phyloP scores from a whole-genome alignment of 2,113 vertebrate genomes.

The Podarcis muralis region DNA sequence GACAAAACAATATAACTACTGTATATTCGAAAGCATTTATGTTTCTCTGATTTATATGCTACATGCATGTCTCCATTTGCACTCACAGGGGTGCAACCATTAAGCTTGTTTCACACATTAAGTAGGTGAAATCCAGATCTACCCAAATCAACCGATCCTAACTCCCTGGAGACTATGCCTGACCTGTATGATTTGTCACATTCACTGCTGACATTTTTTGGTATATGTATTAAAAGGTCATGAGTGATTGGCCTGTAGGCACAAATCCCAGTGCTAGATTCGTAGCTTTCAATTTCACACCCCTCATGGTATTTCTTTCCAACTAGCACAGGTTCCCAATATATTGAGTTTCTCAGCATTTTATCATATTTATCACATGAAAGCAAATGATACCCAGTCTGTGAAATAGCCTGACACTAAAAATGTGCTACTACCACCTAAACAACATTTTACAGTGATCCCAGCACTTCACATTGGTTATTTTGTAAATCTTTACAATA shows the following conservation, averaged over 20 bases:
- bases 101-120: not conserved
- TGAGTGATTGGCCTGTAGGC: not conserved
- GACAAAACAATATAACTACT: not conserved
- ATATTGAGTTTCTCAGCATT: not conserved
- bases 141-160: not conserved
- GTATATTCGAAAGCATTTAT: not conserved
- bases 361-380: not conserved
- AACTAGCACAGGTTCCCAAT: not conserved
- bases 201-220: not conserved
- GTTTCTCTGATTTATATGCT: not conserved
- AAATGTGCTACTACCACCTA: not conserved
- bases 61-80: not conserved
- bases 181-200: not conserved
- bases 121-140: not conserved
- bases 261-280: not conserved
- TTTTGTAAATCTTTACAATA: not conserved
- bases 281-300: not conserved
- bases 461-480: not conserved
- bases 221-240: not conserved
- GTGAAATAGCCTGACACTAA: not conserved
- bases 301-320: not conserved
- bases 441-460: not conserved
- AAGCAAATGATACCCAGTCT: not conserved
- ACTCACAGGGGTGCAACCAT: not conserved
- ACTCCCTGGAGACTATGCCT: not conserved